These are phyloP conservation scores for Lepidotrigona ventralis DNA, from an alignment of 1,140 invertebrate species.

Conservation along the genomic window DNA sequence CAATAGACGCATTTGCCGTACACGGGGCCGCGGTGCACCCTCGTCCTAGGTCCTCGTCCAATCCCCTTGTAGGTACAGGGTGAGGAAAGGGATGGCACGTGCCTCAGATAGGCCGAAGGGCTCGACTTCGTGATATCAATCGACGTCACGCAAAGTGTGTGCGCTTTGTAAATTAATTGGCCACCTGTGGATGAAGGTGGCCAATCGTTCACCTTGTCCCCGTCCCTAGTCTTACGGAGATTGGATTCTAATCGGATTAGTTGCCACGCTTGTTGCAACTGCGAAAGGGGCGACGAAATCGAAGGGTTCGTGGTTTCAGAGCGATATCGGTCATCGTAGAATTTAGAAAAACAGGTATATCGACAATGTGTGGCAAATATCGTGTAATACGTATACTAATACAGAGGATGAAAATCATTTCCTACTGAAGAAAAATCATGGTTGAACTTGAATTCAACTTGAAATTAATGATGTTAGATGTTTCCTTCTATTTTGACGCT, in stretches of 20 bases:
- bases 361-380: too few relatives aligned
- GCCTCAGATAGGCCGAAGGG: constrained; percentile 49
- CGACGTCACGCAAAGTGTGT: constrained; percentile 66
- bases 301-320: background rate
- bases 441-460: too few relatives aligned
- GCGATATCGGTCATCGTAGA: background rate
- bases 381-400: too few relatives aligned
- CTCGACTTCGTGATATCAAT: constrained; percentile 63
- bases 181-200: constrained; percentile 63
- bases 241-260: constrained; percentile 66
- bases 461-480: too few relatives aligned
- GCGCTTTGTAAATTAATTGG: constrained; percentile 68
- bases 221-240: constrained; percentile 17
- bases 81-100: constrained; percentile 36
- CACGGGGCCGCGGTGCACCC: background rate
- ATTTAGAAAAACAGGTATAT: background rate
- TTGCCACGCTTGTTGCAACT: constrained; percentile 26
- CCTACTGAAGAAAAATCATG: too few relatives aligned
- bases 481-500: too few relatives aligned
- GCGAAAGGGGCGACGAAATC: too few relatives aligned
- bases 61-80: constrained; percentile 31
- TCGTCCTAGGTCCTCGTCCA: background rate
- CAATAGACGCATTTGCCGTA: constrained; percentile 28
- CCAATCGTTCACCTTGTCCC: constrained; percentile 60
- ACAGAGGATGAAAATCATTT: too few relatives aligned